Percentiles rank a stretch among this genome's conserved stretches.
Conservation (phyloP, 2,888 invertebrate genomes). For the Furcula furcula region DNA sequence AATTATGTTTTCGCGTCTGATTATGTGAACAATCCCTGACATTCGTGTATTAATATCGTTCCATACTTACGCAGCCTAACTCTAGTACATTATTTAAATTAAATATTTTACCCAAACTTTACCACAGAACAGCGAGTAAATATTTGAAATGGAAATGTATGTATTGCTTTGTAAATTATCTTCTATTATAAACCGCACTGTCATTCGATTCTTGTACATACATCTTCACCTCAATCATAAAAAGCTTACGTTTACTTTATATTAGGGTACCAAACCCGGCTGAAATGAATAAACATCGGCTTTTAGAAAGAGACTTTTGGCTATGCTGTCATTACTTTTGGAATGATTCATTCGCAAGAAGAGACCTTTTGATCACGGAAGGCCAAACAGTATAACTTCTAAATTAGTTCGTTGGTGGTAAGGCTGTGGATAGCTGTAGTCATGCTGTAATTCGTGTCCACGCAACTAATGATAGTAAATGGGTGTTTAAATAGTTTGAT, state of each 20-base stretch:
- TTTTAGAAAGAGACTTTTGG: too few species aligned
- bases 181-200: background rate
- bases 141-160: conserved; percentile 36
- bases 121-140: conserved; percentile 57
- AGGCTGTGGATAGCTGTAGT: too few species aligned
- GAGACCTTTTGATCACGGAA: too few species aligned
- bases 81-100: conserved; percentile 27
- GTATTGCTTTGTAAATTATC: background rate
- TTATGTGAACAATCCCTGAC: conserved; percentile 37
- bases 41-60: conserved; percentile 19
- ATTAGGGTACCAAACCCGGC: too few species aligned
- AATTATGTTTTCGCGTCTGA: conserved; percentile 27
- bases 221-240: conserved; percentile 24
- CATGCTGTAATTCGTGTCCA: too few species aligned
- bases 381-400: too few species aligned
- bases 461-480: too few species aligned
- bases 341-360: too few species aligned
- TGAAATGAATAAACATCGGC: too few species aligned
- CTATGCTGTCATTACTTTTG: too few species aligned
- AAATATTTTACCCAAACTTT: conserved; percentile 43
- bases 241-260: conserved; percentile 20
- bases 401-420: too few species aligned
- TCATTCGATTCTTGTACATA: conserved; percentile 9
- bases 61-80: conserved; percentile 33
- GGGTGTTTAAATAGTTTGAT: too few species aligned